Evolutionary conservation across 2,797 vertebrate genomes (phyloP).

Genomic region (Coracias cyanogaster): DNA sequence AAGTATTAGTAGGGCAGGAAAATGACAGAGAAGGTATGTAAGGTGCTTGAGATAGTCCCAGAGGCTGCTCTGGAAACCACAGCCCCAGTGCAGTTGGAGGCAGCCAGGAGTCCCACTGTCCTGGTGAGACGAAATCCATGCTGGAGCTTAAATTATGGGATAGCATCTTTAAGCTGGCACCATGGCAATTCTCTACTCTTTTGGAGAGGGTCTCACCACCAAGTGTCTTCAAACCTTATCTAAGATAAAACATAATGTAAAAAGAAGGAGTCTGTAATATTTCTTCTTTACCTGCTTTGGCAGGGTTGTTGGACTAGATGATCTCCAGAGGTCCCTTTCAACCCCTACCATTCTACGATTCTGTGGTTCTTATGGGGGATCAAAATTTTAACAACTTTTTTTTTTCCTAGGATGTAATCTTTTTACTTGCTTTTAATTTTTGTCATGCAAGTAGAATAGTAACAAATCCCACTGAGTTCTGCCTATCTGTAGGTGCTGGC

Average conservation of each 20-base stretch:
- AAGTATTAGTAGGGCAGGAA: neutral
- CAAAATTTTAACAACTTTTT: neutral
- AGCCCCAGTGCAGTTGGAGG: rapidly evolving
- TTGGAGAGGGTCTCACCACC: neutral
- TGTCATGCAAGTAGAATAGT: neutral
- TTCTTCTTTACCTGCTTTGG: neutral
- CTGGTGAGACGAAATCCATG: neutral
- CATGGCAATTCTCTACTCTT: neutral
- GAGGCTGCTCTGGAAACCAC: neutral
- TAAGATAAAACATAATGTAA: neutral
- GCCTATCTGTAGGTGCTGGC: neutral
- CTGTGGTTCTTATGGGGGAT: neutral
- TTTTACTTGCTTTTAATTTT: neutral
- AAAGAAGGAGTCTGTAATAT: neutral
- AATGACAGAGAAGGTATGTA: rapidly evolving
- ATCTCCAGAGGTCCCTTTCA: too few species aligned
- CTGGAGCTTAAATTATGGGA: neutral
- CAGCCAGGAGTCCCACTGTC: rapidly evolving
- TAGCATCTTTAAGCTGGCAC: neutral
- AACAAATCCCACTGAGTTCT: neutral
- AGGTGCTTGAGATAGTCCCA: rapidly evolving
- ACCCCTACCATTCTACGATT: too few species aligned
- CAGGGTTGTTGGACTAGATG: too few species aligned
- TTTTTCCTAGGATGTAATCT: too few species aligned
- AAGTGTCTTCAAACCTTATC: neutral